Conservation (phyloP, 2,113 vertebrate genomes). For the Xyliphius kryptos region DNA sequence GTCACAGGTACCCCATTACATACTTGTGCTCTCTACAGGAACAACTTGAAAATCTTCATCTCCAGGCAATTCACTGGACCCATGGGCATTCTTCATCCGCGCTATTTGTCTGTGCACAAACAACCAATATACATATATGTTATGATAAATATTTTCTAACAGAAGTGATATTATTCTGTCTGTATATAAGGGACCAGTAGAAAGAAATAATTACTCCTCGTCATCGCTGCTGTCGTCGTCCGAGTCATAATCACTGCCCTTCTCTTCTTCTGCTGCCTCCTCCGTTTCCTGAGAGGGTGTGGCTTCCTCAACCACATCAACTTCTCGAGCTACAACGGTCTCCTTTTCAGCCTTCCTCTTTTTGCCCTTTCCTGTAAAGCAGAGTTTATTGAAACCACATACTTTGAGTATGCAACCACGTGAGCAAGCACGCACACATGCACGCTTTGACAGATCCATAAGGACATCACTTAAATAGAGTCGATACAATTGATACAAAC, state of each 20-base stretch:
- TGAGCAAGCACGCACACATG: no score
- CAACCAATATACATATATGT: neutral
- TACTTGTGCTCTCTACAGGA: slow-evolving; percentile 83
- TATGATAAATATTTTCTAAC: neutral
- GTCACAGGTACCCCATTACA: no score
- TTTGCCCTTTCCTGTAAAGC: slow-evolving; percentile 45
- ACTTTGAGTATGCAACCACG: no score
- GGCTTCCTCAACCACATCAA: slow-evolving; percentile 21
- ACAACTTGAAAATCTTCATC: slow-evolving; percentile 74
- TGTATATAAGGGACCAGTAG: no score
- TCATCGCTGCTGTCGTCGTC: slow-evolving; percentile 72
- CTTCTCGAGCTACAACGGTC: slow-evolving; percentile 19
- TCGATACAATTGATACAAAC: no score
- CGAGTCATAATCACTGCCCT: slow-evolving; percentile 56
- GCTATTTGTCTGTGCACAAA: slow-evolving; percentile 54
- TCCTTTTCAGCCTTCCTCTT: slow-evolving; percentile 52
- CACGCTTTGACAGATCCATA: no score
- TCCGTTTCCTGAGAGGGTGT: slow-evolving; percentile 43
- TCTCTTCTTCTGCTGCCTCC: slow-evolving; percentile 24
- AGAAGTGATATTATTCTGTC: no score
- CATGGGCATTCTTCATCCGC: slow-evolving; percentile 44
- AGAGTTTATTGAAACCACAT: neutral
- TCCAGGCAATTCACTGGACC: neutral
- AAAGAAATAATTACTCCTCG: no score
- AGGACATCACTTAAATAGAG: no score